A percentile compares a stretch with the other conserved stretches of the same genome.
These are phyloP conservation scores for Oscheius sp. DNA, from an alignment of 2,888 invertebrate genomes.

Conservation along the genomic window DNA sequence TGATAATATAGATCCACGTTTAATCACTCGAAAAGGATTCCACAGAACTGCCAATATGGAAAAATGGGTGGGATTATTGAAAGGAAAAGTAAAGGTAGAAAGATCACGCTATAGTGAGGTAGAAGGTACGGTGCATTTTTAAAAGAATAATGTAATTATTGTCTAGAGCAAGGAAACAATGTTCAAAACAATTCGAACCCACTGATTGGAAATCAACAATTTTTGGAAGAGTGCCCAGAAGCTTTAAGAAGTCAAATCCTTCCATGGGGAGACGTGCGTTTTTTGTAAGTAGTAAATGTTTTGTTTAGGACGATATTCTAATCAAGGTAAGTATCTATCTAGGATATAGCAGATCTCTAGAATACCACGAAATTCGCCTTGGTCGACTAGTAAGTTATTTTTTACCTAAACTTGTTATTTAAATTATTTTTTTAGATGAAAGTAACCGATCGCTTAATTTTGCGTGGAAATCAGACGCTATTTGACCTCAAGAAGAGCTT, in stretches of 20 bases:
- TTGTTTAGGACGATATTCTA: constrained; percentile 39
- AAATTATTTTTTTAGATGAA: constrained; percentile 40
- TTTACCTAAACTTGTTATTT: neutral
- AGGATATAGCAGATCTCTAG: constrained; percentile 51
- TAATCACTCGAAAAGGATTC: neutral
- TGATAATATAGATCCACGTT: constrained; percentile 29
- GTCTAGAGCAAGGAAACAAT: no score
- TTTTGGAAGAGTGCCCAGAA: no score
- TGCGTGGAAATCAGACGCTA: constrained; percentile 79
- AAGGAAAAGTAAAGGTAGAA: neutral
- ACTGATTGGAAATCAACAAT: no score
- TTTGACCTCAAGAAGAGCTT: constrained; percentile 81
- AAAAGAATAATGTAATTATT: no score
- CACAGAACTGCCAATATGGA: neutral
- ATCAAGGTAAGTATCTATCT: constrained; percentile 45
- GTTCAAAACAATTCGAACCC: no score
- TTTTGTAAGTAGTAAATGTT: neutral
- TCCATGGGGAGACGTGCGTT: constrained; percentile 13
- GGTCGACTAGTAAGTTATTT: constrained; percentile 48
- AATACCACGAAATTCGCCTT: constrained; percentile 49
- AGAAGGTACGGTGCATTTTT: neutral
- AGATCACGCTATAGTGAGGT: no score
- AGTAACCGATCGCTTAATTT: constrained; percentile 75
- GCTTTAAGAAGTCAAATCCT: neutral
- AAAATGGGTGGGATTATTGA: neutral